Evolutionary conservation across 2,888 invertebrate species (phyloP).

Genomic region (Pegoplata infirma): DNA sequence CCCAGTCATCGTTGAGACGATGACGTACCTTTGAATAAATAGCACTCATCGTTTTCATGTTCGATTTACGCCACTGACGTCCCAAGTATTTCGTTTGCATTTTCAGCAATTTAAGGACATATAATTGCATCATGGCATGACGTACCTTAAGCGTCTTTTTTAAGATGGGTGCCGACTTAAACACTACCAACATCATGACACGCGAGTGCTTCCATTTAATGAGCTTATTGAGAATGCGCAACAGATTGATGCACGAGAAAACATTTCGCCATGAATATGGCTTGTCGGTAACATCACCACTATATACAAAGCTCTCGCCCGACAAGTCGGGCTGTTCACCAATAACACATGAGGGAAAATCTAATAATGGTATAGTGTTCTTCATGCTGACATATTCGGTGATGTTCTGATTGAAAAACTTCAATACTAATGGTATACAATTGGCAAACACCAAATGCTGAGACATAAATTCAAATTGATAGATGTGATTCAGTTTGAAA

Average conservation of each 20-base stretch:
- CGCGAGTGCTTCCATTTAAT: constrained; percentile 99
- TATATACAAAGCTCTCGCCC: constrained; percentile 92
- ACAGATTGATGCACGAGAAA: constrained; percentile 97
- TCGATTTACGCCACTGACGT: constrained; percentile 98
- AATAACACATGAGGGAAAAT: constrained; percentile 97
- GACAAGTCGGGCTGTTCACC: constrained; percentile 96
- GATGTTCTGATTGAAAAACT: constrained; percentile 99
- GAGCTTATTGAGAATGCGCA: constrained; percentile 97
- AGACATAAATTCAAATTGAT: constrained; percentile 99
- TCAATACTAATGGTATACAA: constrained; percentile 97
- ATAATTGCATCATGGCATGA: constrained; percentile 98
- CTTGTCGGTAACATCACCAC: constrained; percentile 82
- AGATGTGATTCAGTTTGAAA: constrained; percentile 97
- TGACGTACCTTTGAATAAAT: constrained; percentile 98
- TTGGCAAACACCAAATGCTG: constrained; percentile 99
- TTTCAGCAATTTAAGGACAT: constrained; percentile 97
- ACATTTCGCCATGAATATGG: constrained; percentile 98
- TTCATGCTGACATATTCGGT: constrained; percentile 96
- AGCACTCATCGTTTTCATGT: constrained; percentile 99
- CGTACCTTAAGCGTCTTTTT: constrained; percentile 97
- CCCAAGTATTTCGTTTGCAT: constrained; percentile 99
- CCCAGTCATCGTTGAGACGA: constrained; percentile 99
- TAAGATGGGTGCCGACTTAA: constrained; percentile 98
- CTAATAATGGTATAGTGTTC: constrained; percentile 93
- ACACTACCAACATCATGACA: constrained; percentile 99